Evolutionary conservation across 2,797 vertebrate genomes (phyloP).

Genomic region (Naso thynnoides): DNA sequence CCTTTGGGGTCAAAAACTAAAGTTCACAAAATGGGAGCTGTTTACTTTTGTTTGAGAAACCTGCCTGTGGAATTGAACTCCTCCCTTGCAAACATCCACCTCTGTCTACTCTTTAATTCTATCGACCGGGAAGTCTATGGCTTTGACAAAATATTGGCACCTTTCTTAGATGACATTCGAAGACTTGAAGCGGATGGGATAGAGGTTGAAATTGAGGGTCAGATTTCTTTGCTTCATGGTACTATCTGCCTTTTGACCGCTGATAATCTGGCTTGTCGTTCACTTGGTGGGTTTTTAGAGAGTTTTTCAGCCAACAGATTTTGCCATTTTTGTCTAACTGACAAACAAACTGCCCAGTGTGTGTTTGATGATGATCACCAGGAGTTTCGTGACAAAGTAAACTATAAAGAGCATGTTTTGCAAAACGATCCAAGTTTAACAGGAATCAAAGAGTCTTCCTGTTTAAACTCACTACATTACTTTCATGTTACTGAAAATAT

Average conservation of each 20-base stretch:
- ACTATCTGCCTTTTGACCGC: slow-evolving; percentile 3
- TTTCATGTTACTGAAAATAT: slow-evolving; percentile 5
- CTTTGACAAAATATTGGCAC: not conserved
- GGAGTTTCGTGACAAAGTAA: too few relatives aligned
- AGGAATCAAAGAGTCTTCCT: too few relatives aligned
- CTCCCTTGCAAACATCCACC: not conserved
- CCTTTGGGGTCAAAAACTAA: not conserved
- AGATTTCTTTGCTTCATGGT: not conserved
- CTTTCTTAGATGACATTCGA: not conserved
- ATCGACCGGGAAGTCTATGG: not conserved
- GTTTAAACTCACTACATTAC: not conserved
- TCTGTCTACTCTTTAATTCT: not conserved
- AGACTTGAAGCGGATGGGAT: not conserved
- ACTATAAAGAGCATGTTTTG: too few relatives aligned
- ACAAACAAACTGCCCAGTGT: too few relatives aligned
- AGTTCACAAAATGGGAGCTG: not conserved
- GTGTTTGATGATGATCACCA: too few relatives aligned
- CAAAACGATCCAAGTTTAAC: too few relatives aligned
- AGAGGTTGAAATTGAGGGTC: not conserved
- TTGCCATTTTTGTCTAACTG: too few relatives aligned
- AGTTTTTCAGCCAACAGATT: slow-evolving; percentile 14
- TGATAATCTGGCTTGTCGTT: slow-evolving; percentile 1
- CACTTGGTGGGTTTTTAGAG: slow-evolving; percentile 1
- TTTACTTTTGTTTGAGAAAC: not conserved
- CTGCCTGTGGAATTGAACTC: not conserved